Evolutionary conservation across 2,888 invertebrate species (phyloP).

Genomic region (Pharmacophagus antenor): DNA sequence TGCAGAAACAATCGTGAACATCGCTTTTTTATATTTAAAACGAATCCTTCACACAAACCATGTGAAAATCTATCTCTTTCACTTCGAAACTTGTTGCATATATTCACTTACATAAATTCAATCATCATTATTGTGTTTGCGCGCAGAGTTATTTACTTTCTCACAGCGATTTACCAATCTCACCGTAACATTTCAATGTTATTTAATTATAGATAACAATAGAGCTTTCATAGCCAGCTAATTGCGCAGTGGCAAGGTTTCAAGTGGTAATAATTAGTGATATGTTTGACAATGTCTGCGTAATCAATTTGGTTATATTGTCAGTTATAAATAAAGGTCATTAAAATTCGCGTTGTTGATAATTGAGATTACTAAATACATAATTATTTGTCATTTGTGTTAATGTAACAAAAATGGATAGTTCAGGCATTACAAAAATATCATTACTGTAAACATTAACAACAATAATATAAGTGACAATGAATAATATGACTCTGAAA

Average conservation of each 20-base stretch:
- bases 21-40: not conserved
- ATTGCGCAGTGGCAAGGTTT: slow-evolving; percentile 11
- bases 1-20: too few species aligned
- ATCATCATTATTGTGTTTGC: slow-evolving; percentile 21
- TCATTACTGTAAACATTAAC: too few species aligned
- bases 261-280: not conserved
- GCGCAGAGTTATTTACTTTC: slow-evolving; percentile 15
- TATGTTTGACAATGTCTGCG: not conserved
- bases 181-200: slow-evolving; percentile 23
- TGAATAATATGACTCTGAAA: too few species aligned
- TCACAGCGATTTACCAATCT: slow-evolving; percentile 29
- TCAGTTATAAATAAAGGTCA: not conserved
- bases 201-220: slow-evolving; percentile 29
- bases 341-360: too few species aligned
- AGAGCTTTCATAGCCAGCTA: slow-evolving; percentile 19
- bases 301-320: not conserved
- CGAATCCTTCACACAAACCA: slow-evolving; percentile 7
- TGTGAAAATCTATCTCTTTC: slow-evolving; percentile 21
- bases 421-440: not conserved
- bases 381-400: not conserved
- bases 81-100: not conserved
- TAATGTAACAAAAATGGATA: not conserved
- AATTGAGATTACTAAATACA: not conserved
- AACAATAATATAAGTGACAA: too few species aligned
- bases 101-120: slow-evolving; percentile 28